Conservation (phyloP, 1,140 invertebrate genomes). For the Physella acuta region DNA sequence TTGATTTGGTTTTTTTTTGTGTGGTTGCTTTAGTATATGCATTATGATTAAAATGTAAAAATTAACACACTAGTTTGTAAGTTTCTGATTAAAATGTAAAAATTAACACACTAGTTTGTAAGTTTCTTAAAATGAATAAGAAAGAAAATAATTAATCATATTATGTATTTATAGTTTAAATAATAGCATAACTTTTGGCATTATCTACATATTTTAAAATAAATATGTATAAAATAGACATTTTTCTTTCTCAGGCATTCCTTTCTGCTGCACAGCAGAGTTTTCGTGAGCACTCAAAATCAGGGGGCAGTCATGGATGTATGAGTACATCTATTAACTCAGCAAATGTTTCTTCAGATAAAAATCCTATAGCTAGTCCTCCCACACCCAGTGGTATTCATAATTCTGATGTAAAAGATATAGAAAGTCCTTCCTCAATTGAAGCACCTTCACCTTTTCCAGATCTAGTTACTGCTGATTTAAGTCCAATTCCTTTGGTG, state of each 20-base stretch:
- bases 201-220: too few relatives aligned
- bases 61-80: too few relatives aligned
- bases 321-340: neutral
- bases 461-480: slow-evolving; percentile 13
- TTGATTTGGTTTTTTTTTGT: too few relatives aligned
- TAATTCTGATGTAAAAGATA: neutral
- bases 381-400: neutral
- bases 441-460: slow-evolving; percentile 18
- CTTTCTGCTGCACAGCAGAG: slow-evolving; percentile 48
- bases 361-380: neutral
- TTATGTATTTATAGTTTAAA: too few relatives aligned
- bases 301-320: neutral
- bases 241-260: slow-evolving; percentile 36
- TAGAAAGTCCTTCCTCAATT: slow-evolving; percentile 7
- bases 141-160: too few relatives aligned
- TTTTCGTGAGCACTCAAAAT: slow-evolving; percentile 47
- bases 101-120: too few relatives aligned
- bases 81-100: too few relatives aligned
- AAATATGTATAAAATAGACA: too few relatives aligned
- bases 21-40: too few relatives aligned
- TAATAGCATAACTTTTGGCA: too few relatives aligned
- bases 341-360: neutral
- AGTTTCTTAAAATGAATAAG: too few relatives aligned
- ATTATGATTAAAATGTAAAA: too few relatives aligned
- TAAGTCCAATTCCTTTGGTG: slow-evolving; percentile 4